Evolutionary conservation across 2,888 invertebrate species (phyloP).

Genomic region (Scaptodrosophila latifasciaeformis): DNA sequence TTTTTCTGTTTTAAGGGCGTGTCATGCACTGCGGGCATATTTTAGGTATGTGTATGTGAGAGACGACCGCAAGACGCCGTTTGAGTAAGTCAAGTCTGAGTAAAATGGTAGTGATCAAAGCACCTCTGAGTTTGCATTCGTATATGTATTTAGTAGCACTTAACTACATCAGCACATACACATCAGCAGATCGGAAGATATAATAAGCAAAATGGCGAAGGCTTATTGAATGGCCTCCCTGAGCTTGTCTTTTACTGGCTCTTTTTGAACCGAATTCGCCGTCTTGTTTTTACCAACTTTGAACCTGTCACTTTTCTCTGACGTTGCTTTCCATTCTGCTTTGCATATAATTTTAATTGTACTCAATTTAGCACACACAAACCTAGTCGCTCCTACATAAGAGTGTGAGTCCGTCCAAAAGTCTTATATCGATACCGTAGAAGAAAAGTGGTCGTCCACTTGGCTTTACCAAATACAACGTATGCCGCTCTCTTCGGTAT

Average conservation of each 20-base stretch:
- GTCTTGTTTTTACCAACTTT: too few relatives aligned
- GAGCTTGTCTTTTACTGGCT: too few relatives aligned
- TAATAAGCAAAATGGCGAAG: too few relatives aligned
- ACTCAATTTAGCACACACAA: constrained; percentile 45
- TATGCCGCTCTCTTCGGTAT: constrained; percentile 1
- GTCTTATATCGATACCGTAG: too few relatives aligned
- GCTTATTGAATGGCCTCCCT: too few relatives aligned
- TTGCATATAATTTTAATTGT: constrained; percentile 48
- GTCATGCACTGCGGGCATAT: background rate
- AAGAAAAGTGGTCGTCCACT: background rate
- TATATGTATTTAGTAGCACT: background rate
- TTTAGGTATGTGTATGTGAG: background rate
- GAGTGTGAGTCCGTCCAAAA: background rate
- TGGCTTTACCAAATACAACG: constrained; percentile 8
- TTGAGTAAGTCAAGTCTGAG: background rate
- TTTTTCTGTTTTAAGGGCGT: background rate
- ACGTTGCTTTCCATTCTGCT: too few relatives aligned
- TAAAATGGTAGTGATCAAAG: constrained; percentile 7
- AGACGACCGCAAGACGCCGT: background rate
- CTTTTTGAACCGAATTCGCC: too few relatives aligned
- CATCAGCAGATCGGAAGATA: too few relatives aligned
- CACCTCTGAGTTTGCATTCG: constrained; percentile 4
- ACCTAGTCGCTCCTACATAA: background rate
- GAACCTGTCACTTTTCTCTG: too few relatives aligned
- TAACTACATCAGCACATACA: too few relatives aligned